phyloP scores from a whole-genome alignment of 2,797 vertebrate species.

The Ctenochaetus hawaiiensis region DNA sequence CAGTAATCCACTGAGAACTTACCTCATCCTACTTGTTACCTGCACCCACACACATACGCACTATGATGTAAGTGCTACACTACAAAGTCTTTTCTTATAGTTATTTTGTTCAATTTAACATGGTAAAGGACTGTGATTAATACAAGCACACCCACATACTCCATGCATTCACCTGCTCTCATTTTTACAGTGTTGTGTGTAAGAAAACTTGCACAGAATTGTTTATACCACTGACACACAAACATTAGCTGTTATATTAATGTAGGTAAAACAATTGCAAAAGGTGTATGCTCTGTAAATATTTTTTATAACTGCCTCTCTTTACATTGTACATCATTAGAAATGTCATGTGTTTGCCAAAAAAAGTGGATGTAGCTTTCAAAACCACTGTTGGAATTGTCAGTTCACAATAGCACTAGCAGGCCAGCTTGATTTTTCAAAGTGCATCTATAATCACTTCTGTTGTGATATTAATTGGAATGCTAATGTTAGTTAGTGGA shows the following conservation, averaged over 20 bases:
- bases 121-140: slow-evolving; percentile 22
- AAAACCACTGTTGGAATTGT: no score
- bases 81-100: slow-evolving; percentile 54
- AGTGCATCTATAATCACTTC: no score
- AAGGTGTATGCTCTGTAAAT: slow-evolving; percentile 22
- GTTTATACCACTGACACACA: slow-evolving; percentile 1
- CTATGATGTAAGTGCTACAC: slow-evolving; percentile 50
- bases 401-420: no score
- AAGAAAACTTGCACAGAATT: neutral
- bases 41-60: slow-evolving; percentile 54
- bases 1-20: slow-evolving; percentile 65
- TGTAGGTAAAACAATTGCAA: slow-evolving; percentile 27
- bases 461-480: no score
- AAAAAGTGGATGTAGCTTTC: no score
- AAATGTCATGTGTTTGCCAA: slow-evolving; percentile 10
- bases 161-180: slow-evolving; percentile 2
- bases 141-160: slow-evolving; percentile 42
- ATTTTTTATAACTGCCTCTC: neutral
- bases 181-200: slow-evolving; percentile 8
- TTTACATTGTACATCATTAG: neutral
- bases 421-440: no score
- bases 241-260: slow-evolving; percentile 22
- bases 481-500: no score
- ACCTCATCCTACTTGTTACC: slow-evolving; percentile 63
- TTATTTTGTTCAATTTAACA: slow-evolving; percentile 61